Percentiles rank a stretch among this genome's conserved stretches.
Evolutionary conservation across 2,797 vertebrate genomes (phyloP).

Genomic region (Octomys mimax): DNA sequence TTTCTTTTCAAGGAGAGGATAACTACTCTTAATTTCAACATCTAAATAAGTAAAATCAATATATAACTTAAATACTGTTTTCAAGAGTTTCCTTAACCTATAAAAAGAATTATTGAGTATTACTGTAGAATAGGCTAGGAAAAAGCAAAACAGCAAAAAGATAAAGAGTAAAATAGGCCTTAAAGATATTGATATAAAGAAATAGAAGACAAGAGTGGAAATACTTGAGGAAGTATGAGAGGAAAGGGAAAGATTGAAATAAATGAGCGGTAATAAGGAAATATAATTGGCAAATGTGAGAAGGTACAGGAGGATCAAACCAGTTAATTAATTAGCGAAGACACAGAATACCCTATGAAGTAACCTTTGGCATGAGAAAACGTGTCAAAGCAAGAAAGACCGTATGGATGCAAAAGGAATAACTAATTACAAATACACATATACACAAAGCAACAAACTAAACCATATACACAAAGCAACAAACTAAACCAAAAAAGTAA

Average conservation of each 20-base stretch:
- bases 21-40: background rate
- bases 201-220: background rate
- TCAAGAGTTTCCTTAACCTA: background rate
- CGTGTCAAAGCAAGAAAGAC: background rate
- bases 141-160: background rate
- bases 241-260: background rate
- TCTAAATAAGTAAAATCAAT: background rate
- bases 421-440: background rate
- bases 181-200: background rate
- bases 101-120: background rate
- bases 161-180: background rate
- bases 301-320: background rate
- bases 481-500: background rate
- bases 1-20: background rate
- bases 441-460: background rate
- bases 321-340: background rate
- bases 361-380: background rate
- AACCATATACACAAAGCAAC: background rate
- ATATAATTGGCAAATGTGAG: background rate
- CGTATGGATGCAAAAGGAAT: background rate
- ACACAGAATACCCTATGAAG: background rate
- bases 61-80: background rate
- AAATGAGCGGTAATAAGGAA: background rate
- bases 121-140: background rate
- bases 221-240: background rate